A percentile compares a stretch with the other conserved stretches of the same genome.
phyloP scores from a whole-genome alignment of 37 sponge, comb jelly and placozoan species.

The Spongia lamella region DNA sequence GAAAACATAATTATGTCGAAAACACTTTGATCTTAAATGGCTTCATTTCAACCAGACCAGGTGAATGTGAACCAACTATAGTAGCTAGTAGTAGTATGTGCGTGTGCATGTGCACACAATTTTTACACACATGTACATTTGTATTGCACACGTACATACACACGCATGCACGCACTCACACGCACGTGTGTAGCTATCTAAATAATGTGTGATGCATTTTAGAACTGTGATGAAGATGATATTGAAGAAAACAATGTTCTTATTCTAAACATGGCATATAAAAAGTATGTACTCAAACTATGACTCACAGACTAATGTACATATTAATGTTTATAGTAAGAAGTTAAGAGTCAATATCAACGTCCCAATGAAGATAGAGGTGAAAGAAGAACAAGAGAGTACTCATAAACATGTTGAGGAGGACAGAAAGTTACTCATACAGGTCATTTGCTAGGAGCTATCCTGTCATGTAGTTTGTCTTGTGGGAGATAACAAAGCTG shows the following conservation, averaged over 20 bases:
- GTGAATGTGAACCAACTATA: too few species aligned
- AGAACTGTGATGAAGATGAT: conserved; percentile 74
- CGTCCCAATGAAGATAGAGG: conserved; percentile 90
- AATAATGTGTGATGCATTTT: too few species aligned
- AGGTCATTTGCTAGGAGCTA: conserved; percentile 50
- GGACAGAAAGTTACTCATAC: conserved; percentile 96
- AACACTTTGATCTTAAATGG: too few species aligned
- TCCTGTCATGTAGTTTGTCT: not conserved
- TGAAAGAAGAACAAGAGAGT: conserved; percentile 87
- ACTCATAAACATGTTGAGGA: conserved; percentile 97
- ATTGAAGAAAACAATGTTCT: conserved; percentile 33
- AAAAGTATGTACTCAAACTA: conserved; percentile 54
- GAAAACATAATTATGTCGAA: too few species aligned
- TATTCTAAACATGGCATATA: conserved; percentile 64
- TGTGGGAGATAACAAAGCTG: not conserved
- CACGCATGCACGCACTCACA: not conserved
- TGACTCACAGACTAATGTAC: not conserved
- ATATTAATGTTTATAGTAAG: conserved; percentile 53
- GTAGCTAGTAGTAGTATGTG: too few species aligned
- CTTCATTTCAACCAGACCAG: too few species aligned
- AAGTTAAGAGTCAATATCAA: conserved; percentile 97
- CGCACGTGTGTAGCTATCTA: not conserved
- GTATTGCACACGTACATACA: not conserved
- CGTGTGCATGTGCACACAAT: too few species aligned
- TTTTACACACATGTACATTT: too few species aligned